Conservation (phyloP, 2,113 vertebrate species). For the Oostethus manadensis region DNA sequence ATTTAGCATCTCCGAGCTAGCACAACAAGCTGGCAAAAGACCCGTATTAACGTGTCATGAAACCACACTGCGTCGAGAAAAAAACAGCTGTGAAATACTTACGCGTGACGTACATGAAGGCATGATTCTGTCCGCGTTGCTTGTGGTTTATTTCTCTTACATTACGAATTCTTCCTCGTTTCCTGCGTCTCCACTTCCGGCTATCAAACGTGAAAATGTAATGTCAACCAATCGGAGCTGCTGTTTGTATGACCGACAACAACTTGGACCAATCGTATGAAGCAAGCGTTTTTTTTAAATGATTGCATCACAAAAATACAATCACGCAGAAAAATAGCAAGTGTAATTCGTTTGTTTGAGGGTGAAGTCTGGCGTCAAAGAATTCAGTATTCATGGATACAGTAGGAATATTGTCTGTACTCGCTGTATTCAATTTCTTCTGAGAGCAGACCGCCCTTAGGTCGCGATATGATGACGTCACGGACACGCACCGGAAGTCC, state of each 20-base stretch:
- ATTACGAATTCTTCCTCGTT: background rate
- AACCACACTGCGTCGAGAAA: background rate
- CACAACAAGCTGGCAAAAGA: slow-evolving; percentile 34
- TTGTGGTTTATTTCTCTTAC: background rate
- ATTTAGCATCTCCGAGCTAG: background rate
- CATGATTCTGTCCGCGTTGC: too few species aligned
- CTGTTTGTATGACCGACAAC: background rate
- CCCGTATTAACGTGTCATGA: too few species aligned
- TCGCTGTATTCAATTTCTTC: too few species aligned
- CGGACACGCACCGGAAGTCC: background rate
- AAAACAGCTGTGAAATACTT: slow-evolving; percentile 25
- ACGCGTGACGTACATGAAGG: slow-evolving; percentile 58
- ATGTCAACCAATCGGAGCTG: slow-evolving; percentile 21
- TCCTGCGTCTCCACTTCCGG: slow-evolving; percentile 26
- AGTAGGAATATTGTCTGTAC: too few species aligned
- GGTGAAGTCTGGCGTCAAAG: too few species aligned
- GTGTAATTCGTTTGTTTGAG: too few species aligned
- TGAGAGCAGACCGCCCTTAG: too few species aligned
- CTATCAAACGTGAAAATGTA: slow-evolving; percentile 15
- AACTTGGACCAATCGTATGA: slow-evolving; percentile 4
- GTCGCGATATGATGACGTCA: slow-evolving; percentile 41
- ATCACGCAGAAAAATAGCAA: too few species aligned
- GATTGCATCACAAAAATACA: too few species aligned
- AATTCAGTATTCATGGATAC: too few species aligned
- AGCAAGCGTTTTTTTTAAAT: background rate